Base-by-base conservation (phyloP, 2,888 invertebrate species). In the Melikaiella ostensackeni region DNA sequence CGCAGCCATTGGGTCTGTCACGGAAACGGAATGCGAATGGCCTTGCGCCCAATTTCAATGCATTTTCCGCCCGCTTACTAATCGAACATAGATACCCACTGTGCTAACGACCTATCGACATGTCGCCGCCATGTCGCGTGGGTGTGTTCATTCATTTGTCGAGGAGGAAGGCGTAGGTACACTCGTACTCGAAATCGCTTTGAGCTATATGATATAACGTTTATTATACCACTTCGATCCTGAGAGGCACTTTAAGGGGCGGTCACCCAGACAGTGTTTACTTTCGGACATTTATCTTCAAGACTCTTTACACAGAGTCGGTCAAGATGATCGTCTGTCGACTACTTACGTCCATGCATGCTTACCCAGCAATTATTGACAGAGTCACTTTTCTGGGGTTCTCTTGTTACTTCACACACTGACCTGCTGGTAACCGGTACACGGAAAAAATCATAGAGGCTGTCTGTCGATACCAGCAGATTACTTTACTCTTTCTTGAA, bases 11-110 rank as follows among this genome's bases (percentile, higher is more conserved):
- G 30, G 35, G 70, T 81, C 80, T 84, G 84, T 85, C 83, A 82
- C 75, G 77, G 77, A 74, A 81, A 83, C 82, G 76, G 80, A 81
- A 75, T 74, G 66, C 75, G 79, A 66, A 81, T 84, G 86, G 83
- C 86, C 87, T 86, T 86, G 86, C 79, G 82, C 85, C 77, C 84
- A 80, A 84, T 79, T 82, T 73, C 61, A 46, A 50, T 70, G 74
- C 74, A 59, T 59, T 74, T 61, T 42, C 59, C 59, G 74, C 74
- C 59, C 38, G 74, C 59, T 42, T 59, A 74, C 74, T 61, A 61
- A 74, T 74, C 74, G 74, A 74, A 74, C 59, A 59, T 74, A 70
- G 70, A 70, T 70, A 61, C 57, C 74, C 59, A 61, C 59, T 70
- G 74, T 74, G 74, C 42, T 74, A 74, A 74, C 59, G 74, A 74